Conservation (phyloP, 2,113 vertebrate species). For the Catharus fuscescens region DNA sequence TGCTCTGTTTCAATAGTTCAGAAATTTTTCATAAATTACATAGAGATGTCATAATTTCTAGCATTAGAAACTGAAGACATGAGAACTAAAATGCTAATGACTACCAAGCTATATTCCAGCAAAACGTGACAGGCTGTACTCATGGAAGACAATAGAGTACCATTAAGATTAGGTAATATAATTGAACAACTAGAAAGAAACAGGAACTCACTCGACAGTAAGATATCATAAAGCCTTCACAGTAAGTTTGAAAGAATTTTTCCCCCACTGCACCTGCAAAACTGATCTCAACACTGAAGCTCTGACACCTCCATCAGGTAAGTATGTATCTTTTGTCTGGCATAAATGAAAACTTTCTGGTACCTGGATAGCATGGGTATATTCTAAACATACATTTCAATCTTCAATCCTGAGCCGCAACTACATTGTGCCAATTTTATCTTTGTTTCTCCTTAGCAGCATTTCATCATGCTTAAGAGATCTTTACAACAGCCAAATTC, state of each 20-base stretch:
- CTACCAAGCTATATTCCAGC: neutral
- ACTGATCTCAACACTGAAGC: neutral
- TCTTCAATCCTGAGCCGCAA: neutral
- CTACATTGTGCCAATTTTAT: neutral
- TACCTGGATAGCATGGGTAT: no score
- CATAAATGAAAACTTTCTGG: neutral
- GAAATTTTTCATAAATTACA: neutral
- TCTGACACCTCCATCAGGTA: neutral
- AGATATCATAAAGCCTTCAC: neutral
- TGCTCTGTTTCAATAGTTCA: neutral
- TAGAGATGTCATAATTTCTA: neutral
- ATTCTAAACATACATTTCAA: neutral
- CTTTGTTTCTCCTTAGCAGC: neutral
- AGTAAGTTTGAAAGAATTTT: neutral
- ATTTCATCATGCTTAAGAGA: neutral
- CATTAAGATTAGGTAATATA: neutral
- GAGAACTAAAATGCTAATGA: neutral
- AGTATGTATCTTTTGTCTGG: neutral
- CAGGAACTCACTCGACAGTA: neutral
- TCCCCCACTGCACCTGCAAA: neutral
- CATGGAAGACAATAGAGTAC: neutral
- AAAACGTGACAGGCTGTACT: neutral
- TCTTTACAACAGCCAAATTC: slow-evolving; percentile 16
- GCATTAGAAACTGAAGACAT: neutral
- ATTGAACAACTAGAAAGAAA: neutral